phyloP scores from a whole-genome alignment of 2,113 vertebrate species.

The Varanus salvator region DNA sequence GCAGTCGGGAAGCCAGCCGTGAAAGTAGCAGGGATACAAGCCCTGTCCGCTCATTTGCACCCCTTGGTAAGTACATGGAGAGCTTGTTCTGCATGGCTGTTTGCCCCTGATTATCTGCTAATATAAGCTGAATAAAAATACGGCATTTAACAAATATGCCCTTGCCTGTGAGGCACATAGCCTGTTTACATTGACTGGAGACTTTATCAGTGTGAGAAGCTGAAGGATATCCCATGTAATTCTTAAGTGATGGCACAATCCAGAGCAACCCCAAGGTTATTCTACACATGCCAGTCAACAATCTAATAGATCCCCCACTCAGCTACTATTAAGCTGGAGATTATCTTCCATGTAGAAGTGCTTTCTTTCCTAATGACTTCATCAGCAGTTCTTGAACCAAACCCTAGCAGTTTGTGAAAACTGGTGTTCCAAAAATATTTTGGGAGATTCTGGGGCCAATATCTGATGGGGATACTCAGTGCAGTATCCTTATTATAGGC shows the following conservation, averaged over 20 bases:
- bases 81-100: constrained; percentile 59
- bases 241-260: constrained; percentile 20
- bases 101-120: constrained; percentile 23
- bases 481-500: neutral
- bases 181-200: constrained; percentile 6
- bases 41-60: constrained; percentile 94
- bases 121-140: constrained; percentile 27
- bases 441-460: neutral
- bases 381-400: neutral
- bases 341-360: neutral
- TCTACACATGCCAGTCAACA: neutral
- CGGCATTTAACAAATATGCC: constrained; percentile 54
- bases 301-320: neutral
- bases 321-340: neutral
- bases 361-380: too few relatives aligned
- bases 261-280: neutral
- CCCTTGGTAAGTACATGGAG: constrained; percentile 90
- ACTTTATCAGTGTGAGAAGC: neutral
- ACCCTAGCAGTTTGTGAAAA: neutral
- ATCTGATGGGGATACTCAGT: neutral
- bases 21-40: constrained; percentile 99
- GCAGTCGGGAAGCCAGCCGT: constrained; percentile 97
- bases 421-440: neutral
- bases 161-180: constrained; percentile 36
- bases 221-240: neutral